Evolutionary conservation across 2,888 invertebrate genomes (phyloP), one percentile per base, ranked within the genome.

Genomic region (Agonopterix alstromeriana): DNA sequence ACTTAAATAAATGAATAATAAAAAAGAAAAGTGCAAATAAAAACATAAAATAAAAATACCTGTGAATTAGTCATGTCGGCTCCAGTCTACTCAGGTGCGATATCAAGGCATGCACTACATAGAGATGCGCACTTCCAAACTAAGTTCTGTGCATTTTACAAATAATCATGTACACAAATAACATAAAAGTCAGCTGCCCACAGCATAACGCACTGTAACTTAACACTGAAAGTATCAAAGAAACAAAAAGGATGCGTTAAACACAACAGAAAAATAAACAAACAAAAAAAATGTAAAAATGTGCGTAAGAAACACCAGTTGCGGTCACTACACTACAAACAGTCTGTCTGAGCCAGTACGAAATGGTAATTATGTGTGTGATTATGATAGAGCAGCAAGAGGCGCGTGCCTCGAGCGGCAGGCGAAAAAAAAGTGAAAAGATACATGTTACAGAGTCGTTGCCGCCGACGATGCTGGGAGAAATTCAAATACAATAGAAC

Each of bases 1-100:
- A 38, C 9, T 38, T n/a, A 38, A n/a, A 38, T 38, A 38, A n/a
- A 42, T 11, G n/a, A 42, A 42, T 10, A 42, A 42, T 53, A 67
- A 65, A 56, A 60, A 67, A 50, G 51, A 65, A 60, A 61, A 62
- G 70, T 67, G 71, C 69, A 76, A 76, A 65, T 67, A 63, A 68
- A 69, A 65, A 10, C 9, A 27, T 38, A 66, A 61, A 62, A 60
- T 63, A 65, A 69, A 73, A 65, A 65, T 90, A 91, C 91, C 91
- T 91, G 91, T 70, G 91, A 90, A 83, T 91, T 91, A 70, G 91
- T 91, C 91, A 91, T 91, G 73, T 73, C 80, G 81, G 68, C 73
- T 73, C 70, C 77, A 57, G 58, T 62, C 72, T 78, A 80, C 61
- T 70, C 68, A 55, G 75, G 84, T 85, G 86, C 82, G 67, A 79